Evolutionary conservation across 2,797 vertebrate species (phyloP).

Genomic region (Iguana delicatissima): DNA sequence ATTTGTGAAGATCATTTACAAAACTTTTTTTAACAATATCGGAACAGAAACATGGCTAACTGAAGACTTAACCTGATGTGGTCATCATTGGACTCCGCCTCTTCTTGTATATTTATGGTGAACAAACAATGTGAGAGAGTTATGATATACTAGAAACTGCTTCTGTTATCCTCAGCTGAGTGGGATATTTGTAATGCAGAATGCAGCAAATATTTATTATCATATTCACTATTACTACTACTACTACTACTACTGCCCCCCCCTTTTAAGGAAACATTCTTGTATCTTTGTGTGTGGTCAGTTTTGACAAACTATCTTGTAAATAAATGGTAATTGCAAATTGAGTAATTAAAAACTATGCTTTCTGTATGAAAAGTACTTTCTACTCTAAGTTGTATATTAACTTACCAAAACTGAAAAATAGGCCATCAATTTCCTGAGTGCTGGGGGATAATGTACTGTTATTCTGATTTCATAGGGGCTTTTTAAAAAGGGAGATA

Average conservation of each 20-base stretch:
- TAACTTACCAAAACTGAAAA: not conserved
- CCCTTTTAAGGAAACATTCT: not conserved
- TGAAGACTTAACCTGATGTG: not conserved
- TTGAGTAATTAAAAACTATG: slow-evolving; percentile 11
- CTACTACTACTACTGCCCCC: not conserved
- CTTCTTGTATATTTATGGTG: too few species aligned
- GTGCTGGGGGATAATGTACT: not conserved
- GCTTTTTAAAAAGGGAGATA: slow-evolving; percentile 7
- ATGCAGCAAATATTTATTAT: not conserved
- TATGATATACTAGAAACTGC: not conserved
- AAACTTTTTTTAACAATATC: not conserved
- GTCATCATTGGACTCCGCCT: not conserved
- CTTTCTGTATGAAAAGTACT: not conserved
- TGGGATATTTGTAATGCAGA: not conserved
- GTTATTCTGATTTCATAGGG: slow-evolving; percentile 49
- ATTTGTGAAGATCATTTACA: not conserved
- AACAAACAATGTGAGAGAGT: not conserved
- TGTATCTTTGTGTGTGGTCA: not conserved
- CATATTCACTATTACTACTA: not conserved
- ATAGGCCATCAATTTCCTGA: slow-evolving; percentile 39
- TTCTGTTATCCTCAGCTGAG: not conserved
- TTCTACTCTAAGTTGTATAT: slow-evolving; percentile 19
- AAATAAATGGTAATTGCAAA: not conserved
- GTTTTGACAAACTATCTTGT: not conserved
- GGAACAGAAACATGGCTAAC: not conserved